phyloP scores from a whole-genome alignment of 2,113 vertebrate genomes.

The Tichodroma muraria region DNA sequence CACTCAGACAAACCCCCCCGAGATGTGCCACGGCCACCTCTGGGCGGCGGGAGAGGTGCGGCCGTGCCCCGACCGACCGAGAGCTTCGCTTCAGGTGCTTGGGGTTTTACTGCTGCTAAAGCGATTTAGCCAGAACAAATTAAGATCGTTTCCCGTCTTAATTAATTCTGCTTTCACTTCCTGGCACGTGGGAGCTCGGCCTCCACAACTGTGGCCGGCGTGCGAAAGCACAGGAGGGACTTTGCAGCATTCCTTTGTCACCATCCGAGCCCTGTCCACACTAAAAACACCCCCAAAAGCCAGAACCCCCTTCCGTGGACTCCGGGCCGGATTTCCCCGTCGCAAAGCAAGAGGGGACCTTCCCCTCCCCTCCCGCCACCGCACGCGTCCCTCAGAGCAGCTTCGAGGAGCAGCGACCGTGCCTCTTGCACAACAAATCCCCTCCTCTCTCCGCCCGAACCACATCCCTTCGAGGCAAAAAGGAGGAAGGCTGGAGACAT shows the following conservation, averaged over 20 bases:
- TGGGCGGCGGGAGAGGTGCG: rapidly evolving
- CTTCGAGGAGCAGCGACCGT: not conserved
- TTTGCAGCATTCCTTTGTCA: not conserved
- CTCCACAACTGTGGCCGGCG: rapidly evolving
- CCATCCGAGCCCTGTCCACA: not conserved
- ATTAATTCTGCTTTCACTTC: slow-evolving; percentile 1
- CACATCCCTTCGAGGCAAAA: not conserved
- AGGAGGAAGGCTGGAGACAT: slow-evolving; percentile 46
- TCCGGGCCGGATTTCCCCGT: rapidly evolving
- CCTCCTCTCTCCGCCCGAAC: not conserved
- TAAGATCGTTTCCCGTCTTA: not conserved
- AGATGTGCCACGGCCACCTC: not conserved
- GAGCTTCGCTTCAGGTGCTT: not conserved
- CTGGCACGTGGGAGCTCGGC: not conserved
- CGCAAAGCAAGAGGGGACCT: not conserved
- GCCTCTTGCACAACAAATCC: not conserved
- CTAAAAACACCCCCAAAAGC: not conserved
- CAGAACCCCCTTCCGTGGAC: not conserved
- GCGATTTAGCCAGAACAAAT: not conserved
- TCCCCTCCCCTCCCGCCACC: not conserved
- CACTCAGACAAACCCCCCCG: not conserved
- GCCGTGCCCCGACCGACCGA: rapidly evolving
- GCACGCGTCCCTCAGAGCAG: not conserved
- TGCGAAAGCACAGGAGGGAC: not conserved
- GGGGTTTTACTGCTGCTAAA: not conserved